A percentile compares a stretch with the other conserved stretches of the same genome.
These are phyloP conservation scores for Cylas formicarius DNA, from an alignment of 1,140 invertebrate genomes.

Conservation along the genomic window DNA sequence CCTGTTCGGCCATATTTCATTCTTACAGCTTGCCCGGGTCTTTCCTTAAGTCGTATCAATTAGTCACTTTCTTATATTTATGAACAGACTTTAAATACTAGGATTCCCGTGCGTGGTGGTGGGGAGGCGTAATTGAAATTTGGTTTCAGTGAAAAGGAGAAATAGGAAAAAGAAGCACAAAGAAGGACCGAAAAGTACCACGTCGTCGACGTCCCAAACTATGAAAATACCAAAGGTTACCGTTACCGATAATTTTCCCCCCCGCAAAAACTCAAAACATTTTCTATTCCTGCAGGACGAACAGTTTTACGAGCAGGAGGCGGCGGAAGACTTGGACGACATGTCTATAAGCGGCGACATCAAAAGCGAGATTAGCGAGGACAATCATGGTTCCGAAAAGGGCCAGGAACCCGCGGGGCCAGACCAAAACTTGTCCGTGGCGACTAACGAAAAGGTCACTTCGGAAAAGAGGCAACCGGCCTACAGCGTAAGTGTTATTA, in stretches of 20 bases:
- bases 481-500: no score
- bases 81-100: no score
- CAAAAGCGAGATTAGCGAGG: slow-evolving; percentile 41
- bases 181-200: slow-evolving; percentile 23
- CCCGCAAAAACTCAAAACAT: background rate
- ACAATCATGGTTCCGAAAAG: slow-evolving; percentile 47
- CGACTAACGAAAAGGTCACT: slow-evolving; percentile 23
- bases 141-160: slow-evolving; percentile 31
- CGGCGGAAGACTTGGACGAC: slow-evolving; percentile 29
- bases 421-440: slow-evolving; percentile 51
- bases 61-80: no score
- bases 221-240: slow-evolving; percentile 18
- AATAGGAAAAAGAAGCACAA: slow-evolving; percentile 39
- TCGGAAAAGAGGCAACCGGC: no score
- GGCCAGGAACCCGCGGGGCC: slow-evolving; percentile 52
- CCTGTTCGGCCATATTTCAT: no score
- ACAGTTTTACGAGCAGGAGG: slow-evolving; percentile 34
- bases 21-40: no score
- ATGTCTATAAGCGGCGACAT: slow-evolving; percentile 40
- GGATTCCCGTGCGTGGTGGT: no score
- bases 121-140: background rate
- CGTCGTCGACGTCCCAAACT: slow-evolving; percentile 12
- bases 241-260: background rate
- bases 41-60: no score
- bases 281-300: slow-evolving; percentile 13